Conservation (phyloP, 2,113 vertebrate genomes). For the Notothenia rossii region DNA sequence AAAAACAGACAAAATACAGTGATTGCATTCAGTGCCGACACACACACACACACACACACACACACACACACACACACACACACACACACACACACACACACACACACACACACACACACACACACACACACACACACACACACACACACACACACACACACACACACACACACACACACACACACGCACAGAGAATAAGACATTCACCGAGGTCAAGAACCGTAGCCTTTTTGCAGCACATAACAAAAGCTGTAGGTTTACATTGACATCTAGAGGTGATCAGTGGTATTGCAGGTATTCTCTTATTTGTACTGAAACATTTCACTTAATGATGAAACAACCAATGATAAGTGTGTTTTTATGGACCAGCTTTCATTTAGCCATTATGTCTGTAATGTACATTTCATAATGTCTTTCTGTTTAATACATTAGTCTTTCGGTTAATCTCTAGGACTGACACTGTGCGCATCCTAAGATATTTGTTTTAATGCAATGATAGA, state of each 20-base stretch:
- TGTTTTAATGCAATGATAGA: no score
- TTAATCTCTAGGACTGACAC: background rate
- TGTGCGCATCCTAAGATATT: background rate
- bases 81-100: constrained; percentile 1
- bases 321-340: constrained; percentile 44
- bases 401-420: background rate
- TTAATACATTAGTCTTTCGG: background rate
- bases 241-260: background rate
- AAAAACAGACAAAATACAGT: background rate
- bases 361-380: constrained; percentile 48
- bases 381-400: constrained; percentile 19
- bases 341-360: constrained; percentile 69
- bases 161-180: background rate
- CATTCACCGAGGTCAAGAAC: background rate
- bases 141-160: background rate
- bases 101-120: background rate
- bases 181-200: background rate
- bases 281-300: constrained; percentile 27
- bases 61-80: background rate
- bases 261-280: constrained; percentile 61
- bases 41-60: constrained; percentile 11
- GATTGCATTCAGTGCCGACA: background rate
- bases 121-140: constrained; percentile 7
- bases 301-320: constrained; percentile 62
- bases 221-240: background rate